Conservation (phyloP, 2,888 invertebrate species). For the Eubasilissa splendida region DNA sequence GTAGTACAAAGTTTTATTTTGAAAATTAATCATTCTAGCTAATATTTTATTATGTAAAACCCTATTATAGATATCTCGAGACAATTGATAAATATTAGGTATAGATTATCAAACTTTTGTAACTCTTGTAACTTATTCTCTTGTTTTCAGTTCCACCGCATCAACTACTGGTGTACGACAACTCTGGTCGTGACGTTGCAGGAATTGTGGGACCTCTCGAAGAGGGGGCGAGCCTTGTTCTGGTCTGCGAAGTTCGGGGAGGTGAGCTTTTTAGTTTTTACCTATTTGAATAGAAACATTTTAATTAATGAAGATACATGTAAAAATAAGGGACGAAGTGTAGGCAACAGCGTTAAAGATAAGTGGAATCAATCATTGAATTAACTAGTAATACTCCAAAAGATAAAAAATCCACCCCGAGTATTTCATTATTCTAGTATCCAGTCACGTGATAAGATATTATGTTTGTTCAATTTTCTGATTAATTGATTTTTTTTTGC, state of each 20-base stretch:
- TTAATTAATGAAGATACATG: background rate
- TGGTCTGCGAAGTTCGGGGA: constrained; percentile 91
- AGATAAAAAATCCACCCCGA: too few species aligned
- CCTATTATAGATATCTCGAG: too few species aligned
- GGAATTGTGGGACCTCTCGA: constrained; percentile 86
- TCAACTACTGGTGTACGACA: constrained; percentile 87
- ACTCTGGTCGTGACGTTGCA: constrained; percentile 86
- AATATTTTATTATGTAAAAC: too few species aligned
- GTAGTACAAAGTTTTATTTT: too few species aligned
- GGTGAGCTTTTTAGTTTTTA: constrained; percentile 72
- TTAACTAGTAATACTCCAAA: too few species aligned
- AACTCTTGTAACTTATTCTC: background rate
- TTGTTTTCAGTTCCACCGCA: constrained; percentile 87
- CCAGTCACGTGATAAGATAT: too few species aligned
- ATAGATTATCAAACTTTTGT: background rate
- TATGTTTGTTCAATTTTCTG: background rate
- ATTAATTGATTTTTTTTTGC: background rate
- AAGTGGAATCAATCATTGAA: too few species aligned
- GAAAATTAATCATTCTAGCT: too few species aligned
- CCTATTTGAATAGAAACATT: background rate
- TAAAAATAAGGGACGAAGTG: background rate
- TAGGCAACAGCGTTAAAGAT: too few species aligned
- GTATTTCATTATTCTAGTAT: too few species aligned
- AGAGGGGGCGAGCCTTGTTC: constrained; percentile 84
- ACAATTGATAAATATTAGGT: background rate